A percentile compares a stretch with the other conserved stretches of the same genome.
These are phyloP conservation scores for Gnathonemus echidnorhynchus DNA, from an alignment of 2,113 vertebrate species.

Conservation along the genomic window DNA sequence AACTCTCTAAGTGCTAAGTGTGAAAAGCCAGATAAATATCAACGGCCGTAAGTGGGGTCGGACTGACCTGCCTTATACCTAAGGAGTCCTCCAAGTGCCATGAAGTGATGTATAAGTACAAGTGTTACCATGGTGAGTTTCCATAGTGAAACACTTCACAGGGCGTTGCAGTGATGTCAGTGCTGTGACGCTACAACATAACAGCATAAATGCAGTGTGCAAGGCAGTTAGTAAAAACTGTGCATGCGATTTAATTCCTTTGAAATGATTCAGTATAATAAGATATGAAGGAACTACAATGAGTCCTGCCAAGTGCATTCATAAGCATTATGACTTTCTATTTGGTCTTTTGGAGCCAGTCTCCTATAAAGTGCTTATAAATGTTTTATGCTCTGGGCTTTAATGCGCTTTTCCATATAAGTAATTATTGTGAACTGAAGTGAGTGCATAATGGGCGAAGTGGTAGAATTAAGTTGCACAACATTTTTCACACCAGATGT, in stretches of 20 bases:
- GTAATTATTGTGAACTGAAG: constrained; percentile 11
- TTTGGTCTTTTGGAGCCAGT: constrained; percentile 40
- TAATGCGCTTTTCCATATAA: constrained; percentile 10
- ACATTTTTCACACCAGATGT: background rate
- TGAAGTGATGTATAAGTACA: background rate
- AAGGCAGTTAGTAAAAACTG: background rate
- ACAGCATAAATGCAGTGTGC: background rate
- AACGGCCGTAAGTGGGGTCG: background rate
- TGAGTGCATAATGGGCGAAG: background rate
- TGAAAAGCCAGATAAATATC: background rate
- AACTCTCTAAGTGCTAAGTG: background rate
- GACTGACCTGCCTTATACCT: background rate
- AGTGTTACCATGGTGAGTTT: background rate
- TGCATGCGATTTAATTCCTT: background rate
- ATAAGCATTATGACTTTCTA: background rate
- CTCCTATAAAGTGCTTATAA: constrained; percentile 37
- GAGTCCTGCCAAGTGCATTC: background rate
- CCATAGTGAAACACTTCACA: background rate
- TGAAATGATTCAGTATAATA: background rate
- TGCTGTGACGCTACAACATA: background rate
- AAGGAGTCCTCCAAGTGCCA: background rate
- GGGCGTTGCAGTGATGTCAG: background rate
- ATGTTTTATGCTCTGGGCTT: background rate
- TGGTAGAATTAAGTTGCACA: constrained; percentile 1
- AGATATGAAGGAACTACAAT: background rate